phyloP scores from a whole-genome alignment of 2,888 invertebrate genomes.

The Meiosimyza platycephala region DNA sequence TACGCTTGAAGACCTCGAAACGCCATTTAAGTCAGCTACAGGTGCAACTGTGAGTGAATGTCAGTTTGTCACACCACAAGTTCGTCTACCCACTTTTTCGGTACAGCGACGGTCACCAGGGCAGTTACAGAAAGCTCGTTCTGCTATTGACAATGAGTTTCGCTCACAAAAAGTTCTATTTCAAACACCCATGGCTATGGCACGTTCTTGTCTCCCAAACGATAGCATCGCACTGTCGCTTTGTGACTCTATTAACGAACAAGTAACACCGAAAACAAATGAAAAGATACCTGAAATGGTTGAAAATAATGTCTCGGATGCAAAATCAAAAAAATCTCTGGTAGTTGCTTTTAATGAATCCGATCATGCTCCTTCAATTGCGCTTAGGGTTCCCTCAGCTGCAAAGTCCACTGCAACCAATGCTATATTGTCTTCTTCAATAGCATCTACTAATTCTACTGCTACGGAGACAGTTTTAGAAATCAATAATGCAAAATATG shows the following conservation, averaged over 20 bases:
- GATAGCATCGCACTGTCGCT: slow-evolving; percentile 61
- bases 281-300: slow-evolving; percentile 44
- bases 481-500: slow-evolving; percentile 81
- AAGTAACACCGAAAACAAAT: slow-evolving; percentile 51
- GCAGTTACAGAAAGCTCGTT: slow-evolving; percentile 51
- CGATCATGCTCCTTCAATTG: not conserved
- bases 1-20: slow-evolving; percentile 43
- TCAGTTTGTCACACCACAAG: slow-evolving; percentile 63
- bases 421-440: not conserved
- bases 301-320: slow-evolving; percentile 36
- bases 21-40: slow-evolving; percentile 50
- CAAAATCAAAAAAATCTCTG: slow-evolving; percentile 55
- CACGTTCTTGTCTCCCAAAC: slow-evolving; percentile 55
- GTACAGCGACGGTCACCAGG: slow-evolving; percentile 50
- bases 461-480: slow-evolving; percentile 67
- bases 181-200: slow-evolving; percentile 65
- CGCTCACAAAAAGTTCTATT: slow-evolving; percentile 65
- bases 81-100: slow-evolving; percentile 50
- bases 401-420: no score
- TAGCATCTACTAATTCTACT: slow-evolving; percentile 1
- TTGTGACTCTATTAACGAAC: slow-evolving; percentile 61
- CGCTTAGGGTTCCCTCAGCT: no score
- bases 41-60: slow-evolving; percentile 42
- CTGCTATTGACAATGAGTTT: slow-evolving; percentile 59
- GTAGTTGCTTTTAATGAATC: slow-evolving; percentile 51